Percentiles rank a stretch among this genome's conserved stretches.
Evolutionary conservation across 1,140 invertebrate genomes (phyloP).

Genomic region (Musca vetustissima): DNA sequence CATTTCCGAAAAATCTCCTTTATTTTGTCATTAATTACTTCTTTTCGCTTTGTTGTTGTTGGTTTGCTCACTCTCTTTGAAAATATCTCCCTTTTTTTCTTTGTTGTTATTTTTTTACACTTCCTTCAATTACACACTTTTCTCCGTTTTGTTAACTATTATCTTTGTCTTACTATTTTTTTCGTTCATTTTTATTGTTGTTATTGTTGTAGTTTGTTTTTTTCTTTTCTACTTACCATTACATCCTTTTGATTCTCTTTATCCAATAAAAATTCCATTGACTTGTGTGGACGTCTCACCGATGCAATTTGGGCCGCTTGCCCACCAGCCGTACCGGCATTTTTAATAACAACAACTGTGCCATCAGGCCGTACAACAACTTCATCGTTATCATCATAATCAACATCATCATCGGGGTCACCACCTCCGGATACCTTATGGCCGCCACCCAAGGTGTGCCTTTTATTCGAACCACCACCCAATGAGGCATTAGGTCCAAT

Average conservation of each 20-base stretch:
- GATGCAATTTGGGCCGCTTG: conserved; percentile 39
- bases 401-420: conserved; percentile 25
- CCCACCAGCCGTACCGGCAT: conserved; percentile 17
- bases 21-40: too few species aligned
- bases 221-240: conserved; percentile 62
- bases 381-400: conserved; percentile 25
- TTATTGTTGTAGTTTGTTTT: not conserved
- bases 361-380: conserved; percentile 26
- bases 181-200: not conserved
- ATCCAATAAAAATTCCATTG: conserved; percentile 91
- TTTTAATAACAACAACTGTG: conserved; percentile 28
- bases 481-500: conserved; percentile 61
- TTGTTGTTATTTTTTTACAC: too few species aligned
- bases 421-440: conserved; percentile 26
- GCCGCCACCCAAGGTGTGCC: conserved; percentile 34
- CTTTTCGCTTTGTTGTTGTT: too few species aligned
- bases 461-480: conserved; percentile 29
- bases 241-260: conserved; percentile 80
- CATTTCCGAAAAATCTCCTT: too few species aligned
- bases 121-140: too few species aligned
- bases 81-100: too few species aligned
- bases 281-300: conserved; percentile 73
- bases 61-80: too few species aligned
- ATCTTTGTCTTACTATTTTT: not conserved
- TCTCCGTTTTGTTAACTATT: too few species aligned